phyloP scores from a whole-genome alignment of 2,113 vertebrate species.

The Gnathonemus echidnorhynchus region DNA sequence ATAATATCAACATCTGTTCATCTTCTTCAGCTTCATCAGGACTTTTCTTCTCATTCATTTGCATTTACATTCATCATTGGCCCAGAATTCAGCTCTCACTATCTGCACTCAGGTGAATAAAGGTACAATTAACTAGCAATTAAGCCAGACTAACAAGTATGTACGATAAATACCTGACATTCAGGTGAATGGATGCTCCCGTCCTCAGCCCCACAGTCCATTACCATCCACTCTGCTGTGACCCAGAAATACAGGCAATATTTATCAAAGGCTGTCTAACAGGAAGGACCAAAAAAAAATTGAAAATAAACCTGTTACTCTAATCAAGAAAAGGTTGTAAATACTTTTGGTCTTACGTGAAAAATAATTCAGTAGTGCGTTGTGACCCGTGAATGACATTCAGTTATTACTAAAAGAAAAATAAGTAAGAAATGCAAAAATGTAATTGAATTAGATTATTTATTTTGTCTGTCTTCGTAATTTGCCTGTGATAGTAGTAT shows the following conservation, averaged over 20 bases:
- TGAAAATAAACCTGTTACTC: not conserved
- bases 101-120: not conserved
- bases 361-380: not conserved
- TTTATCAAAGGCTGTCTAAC: not conserved
- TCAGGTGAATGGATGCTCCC: not conserved
- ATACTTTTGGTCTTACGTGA: not conserved
- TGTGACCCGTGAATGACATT: not conserved
- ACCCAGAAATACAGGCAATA: not conserved
- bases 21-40: not conserved
- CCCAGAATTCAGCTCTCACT: not conserved
- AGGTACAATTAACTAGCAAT: not conserved
- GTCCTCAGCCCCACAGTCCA: not conserved
- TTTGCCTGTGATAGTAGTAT: not conserved
- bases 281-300: not conserved
- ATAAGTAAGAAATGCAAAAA: not conserved
- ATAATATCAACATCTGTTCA: not conserved
- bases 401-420: not conserved
- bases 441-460: not conserved
- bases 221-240: not conserved
- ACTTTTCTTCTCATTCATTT: not conserved
- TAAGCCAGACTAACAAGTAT: not conserved
- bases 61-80: not conserved
- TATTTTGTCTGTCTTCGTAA: not conserved
- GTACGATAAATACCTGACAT: not conserved
- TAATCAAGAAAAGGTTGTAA: not conserved